Evolutionary conservation across 2,797 vertebrate genomes (phyloP).

Genomic region (Sparidentex hasta): DNA sequence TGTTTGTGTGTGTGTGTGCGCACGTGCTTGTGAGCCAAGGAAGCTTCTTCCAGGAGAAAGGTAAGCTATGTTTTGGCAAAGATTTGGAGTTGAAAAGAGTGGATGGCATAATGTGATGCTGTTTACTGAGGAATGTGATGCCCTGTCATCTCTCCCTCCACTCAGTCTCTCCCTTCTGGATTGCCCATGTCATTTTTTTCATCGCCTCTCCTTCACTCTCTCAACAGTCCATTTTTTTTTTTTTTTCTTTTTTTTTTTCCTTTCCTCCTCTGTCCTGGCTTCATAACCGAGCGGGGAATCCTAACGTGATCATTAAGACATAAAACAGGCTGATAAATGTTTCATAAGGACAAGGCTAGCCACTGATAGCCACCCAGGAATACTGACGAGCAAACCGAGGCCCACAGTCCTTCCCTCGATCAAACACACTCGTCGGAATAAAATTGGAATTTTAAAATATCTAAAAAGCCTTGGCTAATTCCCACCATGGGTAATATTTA

Average conservation of each 20-base stretch:
- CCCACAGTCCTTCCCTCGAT: slow-evolving; percentile 72
- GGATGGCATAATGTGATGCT: slow-evolving; percentile 78
- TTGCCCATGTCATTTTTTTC: slow-evolving; percentile 67
- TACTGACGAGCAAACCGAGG: slow-evolving; percentile 73
- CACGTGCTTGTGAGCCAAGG: slow-evolving; percentile 50
- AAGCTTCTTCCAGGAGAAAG: slow-evolving; percentile 80
- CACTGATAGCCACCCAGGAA: slow-evolving; percentile 85
- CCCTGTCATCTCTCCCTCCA: slow-evolving; percentile 70
- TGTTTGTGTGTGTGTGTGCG: slow-evolving; percentile 47
- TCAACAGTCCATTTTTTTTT: slow-evolving; percentile 55
- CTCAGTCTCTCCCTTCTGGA: slow-evolving; percentile 63
- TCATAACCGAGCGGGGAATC: slow-evolving; percentile 86
- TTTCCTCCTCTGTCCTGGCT: slow-evolving; percentile 59
- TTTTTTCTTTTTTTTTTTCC: slow-evolving; percentile 28
- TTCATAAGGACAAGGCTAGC: slow-evolving; percentile 87
- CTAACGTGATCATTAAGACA: slow-evolving; percentile 89
- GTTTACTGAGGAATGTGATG: slow-evolving; percentile 82
- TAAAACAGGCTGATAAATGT: slow-evolving; percentile 89
- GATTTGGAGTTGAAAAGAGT: slow-evolving; percentile 81
- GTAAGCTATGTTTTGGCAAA: slow-evolving; percentile 85
- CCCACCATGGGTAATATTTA: slow-evolving; percentile 88
- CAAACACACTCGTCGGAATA: slow-evolving; percentile 82
- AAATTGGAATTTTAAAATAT: slow-evolving; percentile 87
- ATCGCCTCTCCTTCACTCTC: slow-evolving; percentile 63
- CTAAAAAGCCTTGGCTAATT: slow-evolving; percentile 84